phyloP scores from a whole-genome alignment of 2,888 invertebrate genomes.

The Nebria salina region DNA sequence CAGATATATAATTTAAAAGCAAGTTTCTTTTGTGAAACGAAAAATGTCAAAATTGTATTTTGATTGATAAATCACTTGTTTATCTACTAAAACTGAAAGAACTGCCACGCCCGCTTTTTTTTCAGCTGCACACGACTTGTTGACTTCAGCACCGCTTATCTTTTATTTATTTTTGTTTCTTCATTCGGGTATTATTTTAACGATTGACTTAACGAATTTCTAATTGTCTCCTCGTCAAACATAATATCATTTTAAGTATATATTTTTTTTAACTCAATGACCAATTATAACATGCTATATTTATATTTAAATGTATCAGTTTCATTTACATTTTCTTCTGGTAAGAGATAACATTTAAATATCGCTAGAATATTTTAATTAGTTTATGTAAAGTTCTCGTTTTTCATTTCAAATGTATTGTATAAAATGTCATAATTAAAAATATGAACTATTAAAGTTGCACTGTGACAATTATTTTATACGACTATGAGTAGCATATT shows the following conservation, averaged over 20 bases:
- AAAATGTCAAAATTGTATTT: neutral
- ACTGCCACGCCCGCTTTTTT: neutral
- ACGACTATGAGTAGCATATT: no score
- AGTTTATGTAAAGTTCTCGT: no score
- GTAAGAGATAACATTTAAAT: no score
- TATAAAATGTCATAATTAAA: no score
- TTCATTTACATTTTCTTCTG: no score
- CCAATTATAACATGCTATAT: neutral
- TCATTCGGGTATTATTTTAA: neutral
- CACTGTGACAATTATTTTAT: no score
- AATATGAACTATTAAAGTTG: no score
- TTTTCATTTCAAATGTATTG: no score
- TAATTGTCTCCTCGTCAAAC: neutral
- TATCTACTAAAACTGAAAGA: neutral
- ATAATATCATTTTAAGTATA: neutral
- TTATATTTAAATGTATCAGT: no score
- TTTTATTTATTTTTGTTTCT: neutral
- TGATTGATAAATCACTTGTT: constrained; percentile 1
- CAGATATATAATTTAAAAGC: neutral
- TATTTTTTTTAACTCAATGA: neutral
- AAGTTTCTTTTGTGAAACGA: neutral
- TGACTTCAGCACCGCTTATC: neutral
- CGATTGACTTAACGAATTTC: neutral
- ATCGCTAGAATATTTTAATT: no score
- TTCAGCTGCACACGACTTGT: neutral